Evolutionary conservation across 2,888 invertebrate genomes (phyloP).

Genomic region (Dasypolia templi): DNA sequence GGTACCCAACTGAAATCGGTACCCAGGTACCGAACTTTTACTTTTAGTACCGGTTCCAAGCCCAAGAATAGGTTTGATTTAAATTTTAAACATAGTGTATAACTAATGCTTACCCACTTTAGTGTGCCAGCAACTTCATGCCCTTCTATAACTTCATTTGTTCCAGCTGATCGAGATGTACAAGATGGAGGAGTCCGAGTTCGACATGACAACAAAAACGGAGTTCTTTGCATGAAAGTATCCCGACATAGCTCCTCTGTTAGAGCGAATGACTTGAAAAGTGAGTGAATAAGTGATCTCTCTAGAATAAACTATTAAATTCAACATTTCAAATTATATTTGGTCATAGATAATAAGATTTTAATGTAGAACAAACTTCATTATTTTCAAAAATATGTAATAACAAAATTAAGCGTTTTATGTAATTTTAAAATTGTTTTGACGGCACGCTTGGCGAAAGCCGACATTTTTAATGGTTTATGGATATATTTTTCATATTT

Average conservation of each 20-base stretch:
- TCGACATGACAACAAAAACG: conserved; percentile 96
- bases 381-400: conserved; percentile 49
- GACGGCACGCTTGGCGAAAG: conserved; percentile 41
- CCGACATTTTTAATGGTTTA: conserved; percentile 23
- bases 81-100: not conserved
- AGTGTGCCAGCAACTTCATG: not conserved
- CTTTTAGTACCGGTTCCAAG: not conserved
- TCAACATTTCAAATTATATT: conserved; percentile 36
- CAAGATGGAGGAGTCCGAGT: conserved; percentile 97
- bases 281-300: conserved; percentile 82
- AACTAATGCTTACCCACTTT: not conserved
- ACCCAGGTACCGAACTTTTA: not conserved
- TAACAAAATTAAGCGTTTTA: conserved; percentile 17
- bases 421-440: conserved; percentile 36
- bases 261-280: conserved; percentile 83
- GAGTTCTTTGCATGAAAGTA: conserved; percentile 96
- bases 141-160: conserved; percentile 55
- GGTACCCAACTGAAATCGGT: not conserved
- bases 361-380: conserved; percentile 36
- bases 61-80: not conserved
- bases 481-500: conserved; percentile 37
- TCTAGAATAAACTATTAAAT: conserved; percentile 58
- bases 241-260: conserved; percentile 85
- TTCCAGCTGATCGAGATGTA: conserved; percentile 97
- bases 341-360: conserved; percentile 34